Evolutionary conservation across 2,113 vertebrate species (phyloP).

Genomic region (Trachemys scripta): DNA sequence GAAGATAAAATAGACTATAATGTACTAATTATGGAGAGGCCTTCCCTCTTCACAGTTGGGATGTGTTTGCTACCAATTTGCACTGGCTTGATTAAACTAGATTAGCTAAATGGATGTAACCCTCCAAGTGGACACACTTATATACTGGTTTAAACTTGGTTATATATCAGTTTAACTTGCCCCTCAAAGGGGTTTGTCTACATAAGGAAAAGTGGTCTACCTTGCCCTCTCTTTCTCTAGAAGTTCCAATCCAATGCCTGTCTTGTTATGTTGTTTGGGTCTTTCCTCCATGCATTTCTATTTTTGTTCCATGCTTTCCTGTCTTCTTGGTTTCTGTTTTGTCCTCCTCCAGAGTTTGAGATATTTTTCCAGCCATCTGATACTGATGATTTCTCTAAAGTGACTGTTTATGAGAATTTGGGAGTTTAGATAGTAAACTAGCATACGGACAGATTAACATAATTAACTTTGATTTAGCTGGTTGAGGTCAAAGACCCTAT

Average conservation of each 20-base stretch:
- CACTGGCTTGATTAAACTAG: neutral
- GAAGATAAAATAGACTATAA: neutral
- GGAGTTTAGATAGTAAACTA: neutral
- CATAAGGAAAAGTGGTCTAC: neutral
- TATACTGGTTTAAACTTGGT: neutral
- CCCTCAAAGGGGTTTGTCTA: neutral
- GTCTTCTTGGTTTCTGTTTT: neutral
- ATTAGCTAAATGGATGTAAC: neutral
- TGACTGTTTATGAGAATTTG: neutral
- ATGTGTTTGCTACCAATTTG: neutral
- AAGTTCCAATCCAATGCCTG: neutral
- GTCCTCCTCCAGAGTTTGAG: neutral
- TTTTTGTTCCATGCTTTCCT: neutral
- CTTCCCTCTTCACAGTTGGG: neutral
- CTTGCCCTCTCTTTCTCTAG: neutral
- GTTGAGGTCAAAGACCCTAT: neutral
- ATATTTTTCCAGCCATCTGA: neutral
- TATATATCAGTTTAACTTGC: neutral
- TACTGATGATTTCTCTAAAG: neutral
- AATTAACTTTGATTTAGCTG: neutral
- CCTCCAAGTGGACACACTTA: neutral
- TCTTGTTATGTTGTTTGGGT: neutral
- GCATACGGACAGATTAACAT: fast-evolving
- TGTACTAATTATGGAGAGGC: fast-evolving
- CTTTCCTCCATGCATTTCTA: neutral